A percentile compares a stretch with the other conserved stretches of the same genome.
Evolutionary conservation across 2,797 vertebrate genomes (phyloP).

Genomic region (Urophycis tenuis): DNA sequence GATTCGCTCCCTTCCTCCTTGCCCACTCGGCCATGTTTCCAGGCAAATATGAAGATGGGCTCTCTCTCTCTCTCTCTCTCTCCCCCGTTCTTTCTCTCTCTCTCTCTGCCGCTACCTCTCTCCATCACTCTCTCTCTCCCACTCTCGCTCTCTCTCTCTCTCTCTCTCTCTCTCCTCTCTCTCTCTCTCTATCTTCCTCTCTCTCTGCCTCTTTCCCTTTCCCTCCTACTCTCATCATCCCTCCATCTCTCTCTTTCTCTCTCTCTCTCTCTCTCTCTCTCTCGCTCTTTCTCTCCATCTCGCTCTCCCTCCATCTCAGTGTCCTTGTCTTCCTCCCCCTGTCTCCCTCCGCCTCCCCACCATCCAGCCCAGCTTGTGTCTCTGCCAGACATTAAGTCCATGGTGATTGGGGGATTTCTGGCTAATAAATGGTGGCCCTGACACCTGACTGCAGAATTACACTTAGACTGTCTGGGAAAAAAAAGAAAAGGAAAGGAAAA

Average conservation of each 20-base stretch:
- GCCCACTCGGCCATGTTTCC: slow-evolving; percentile 62
- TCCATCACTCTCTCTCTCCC: slow-evolving; percentile 21
- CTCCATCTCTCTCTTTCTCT: slow-evolving; percentile 21
- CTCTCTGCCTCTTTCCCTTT: not conserved
- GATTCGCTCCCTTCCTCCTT: slow-evolving; percentile 64
- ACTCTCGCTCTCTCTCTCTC: slow-evolving; percentile 19
- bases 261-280: slow-evolving; percentile 8
- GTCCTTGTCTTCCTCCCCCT: not conserved
- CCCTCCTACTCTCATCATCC: not conserved
- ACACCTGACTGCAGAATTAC: slow-evolving; percentile 78
- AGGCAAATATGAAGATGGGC: slow-evolving; percentile 71
- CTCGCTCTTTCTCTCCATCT: slow-evolving; percentile 43
- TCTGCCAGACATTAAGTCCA: slow-evolving; percentile 68
- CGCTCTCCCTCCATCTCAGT: not conserved
- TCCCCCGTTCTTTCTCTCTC: slow-evolving; percentile 48
- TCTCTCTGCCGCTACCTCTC: slow-evolving; percentile 24
- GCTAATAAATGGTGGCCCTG: slow-evolving; percentile 74
- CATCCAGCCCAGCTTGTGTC: slow-evolving; percentile 47
- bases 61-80: slow-evolving; percentile 17
- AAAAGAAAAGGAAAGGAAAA: slow-evolving; percentile 27
- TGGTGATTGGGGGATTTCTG: slow-evolving; percentile 58
- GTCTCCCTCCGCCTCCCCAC: slow-evolving; percentile 12
- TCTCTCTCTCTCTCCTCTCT: slow-evolving; percentile 17
- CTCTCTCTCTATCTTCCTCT: not conserved
- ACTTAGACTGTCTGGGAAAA: slow-evolving; percentile 69